phyloP scores from a whole-genome alignment of 2,113 vertebrate species.

The Gambusia affinis region DNA sequence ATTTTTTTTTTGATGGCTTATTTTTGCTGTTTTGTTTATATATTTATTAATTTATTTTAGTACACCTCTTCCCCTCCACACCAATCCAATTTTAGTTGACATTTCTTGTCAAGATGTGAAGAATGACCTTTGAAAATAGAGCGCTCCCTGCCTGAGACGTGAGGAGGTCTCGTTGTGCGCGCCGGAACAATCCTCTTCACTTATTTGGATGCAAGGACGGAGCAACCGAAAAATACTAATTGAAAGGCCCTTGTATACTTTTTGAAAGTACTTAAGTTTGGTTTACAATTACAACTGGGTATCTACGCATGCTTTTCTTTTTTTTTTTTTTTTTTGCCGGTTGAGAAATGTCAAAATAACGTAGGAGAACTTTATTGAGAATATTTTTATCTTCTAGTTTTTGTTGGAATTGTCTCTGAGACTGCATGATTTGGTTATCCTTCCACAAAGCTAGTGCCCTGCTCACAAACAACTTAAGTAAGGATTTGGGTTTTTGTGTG shows the following conservation, averaged over 20 bases:
- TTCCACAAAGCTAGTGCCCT: no score
- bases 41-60: constrained; percentile 85
- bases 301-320: not conserved
- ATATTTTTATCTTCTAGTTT: not conserved
- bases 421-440: not conserved
- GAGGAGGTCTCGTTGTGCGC: constrained; percentile 52
- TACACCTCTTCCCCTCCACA: constrained; percentile 56
- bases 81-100: constrained; percentile 90
- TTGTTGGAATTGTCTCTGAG: not conserved
- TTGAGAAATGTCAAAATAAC: not conserved
- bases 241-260: not conserved
- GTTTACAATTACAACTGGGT: not conserved
- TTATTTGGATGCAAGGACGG: not conserved
- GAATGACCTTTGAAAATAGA: constrained; percentile 91
- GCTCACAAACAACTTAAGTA: no score
- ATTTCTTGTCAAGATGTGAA: constrained; percentile 89
- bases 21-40: constrained; percentile 86
- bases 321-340: not conserved
- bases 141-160: constrained; percentile 68
- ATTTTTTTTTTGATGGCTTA: constrained; percentile 72
- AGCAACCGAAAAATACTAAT: constrained; percentile 6
- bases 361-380: not conserved
- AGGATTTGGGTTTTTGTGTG: no score
- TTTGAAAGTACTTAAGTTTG: not conserved
- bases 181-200: constrained; percentile 30